Evolutionary conservation across 37 sponge, comb jelly and placozoan genomes (phyloP).

Genomic region (Halichondria panicea): DNA sequence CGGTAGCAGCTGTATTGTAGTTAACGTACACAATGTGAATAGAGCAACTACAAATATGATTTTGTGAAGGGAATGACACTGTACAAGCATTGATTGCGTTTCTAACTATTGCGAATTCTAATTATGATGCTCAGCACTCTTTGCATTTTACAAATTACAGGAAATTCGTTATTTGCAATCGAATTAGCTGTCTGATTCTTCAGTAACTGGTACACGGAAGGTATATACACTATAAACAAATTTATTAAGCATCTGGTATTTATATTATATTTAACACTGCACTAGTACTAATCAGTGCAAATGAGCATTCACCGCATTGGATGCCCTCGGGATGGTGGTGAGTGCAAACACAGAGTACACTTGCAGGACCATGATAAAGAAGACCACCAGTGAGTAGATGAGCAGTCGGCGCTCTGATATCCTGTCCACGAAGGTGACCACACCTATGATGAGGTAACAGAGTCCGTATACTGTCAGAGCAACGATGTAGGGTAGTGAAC

Average conservation of each 20-base stretch:
- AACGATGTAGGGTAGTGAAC: conserved; percentile 50
- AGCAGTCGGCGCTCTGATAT: conserved; percentile 12
- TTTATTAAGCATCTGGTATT: background rate
- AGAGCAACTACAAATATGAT: no score
- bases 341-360: conserved; percentile 18
- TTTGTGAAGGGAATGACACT: no score
- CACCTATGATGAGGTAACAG: conserved; percentile 20
- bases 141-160: no score
- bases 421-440: conserved; percentile 21
- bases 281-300: background rate
- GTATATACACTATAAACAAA: no score
- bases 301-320: conserved; percentile 18
- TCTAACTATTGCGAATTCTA: no score
- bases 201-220: no score
- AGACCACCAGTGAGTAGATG: conserved; percentile 34
- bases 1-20: no score
- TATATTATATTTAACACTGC: background rate
- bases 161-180: no score
- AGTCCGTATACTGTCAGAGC: conserved; percentile 8
- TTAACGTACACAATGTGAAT: no score
- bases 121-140: no score
- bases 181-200: no score
- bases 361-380: conserved; percentile 23
- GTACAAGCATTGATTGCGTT: no score
- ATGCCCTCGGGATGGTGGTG: conserved; percentile 15